These are phyloP conservation scores for Tenthredo livida DNA, from an alignment of 2,888 invertebrate species.

Conservation along the genomic window DNA sequence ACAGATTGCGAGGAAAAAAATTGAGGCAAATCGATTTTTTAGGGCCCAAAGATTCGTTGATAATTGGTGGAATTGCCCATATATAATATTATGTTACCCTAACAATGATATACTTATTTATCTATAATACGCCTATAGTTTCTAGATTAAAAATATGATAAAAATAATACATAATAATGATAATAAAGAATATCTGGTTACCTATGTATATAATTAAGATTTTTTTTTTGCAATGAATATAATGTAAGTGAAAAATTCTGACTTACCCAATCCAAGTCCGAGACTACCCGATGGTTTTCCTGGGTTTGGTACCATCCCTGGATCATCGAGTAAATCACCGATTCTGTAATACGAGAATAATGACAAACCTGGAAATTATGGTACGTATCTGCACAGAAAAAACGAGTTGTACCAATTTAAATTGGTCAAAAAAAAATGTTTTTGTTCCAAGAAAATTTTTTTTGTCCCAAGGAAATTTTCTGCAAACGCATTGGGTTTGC, in stretches of 20 bases:
- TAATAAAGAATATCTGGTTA: neutral
- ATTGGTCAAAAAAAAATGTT: too few species aligned
- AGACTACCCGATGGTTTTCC: conserved; percentile 74
- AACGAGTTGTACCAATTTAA: too few species aligned
- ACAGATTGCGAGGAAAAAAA: too few species aligned
- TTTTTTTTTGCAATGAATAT: too few species aligned
- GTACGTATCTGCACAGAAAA: too few species aligned
- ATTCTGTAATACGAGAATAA: conserved; percentile 79
- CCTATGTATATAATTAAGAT: neutral
- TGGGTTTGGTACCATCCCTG: conserved; percentile 73
- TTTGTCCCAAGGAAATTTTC: too few species aligned
- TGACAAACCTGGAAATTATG: conserved; percentile 23
- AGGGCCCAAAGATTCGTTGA: too few species aligned
- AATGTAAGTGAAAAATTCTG: conserved; percentile 51
- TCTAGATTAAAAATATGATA: neutral
- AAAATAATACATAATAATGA: neutral
- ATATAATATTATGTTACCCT: too few species aligned
- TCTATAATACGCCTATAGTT: neutral
- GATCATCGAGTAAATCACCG: conserved; percentile 86
- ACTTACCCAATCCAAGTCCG: conserved; percentile 83
- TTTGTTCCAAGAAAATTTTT: too few species aligned
- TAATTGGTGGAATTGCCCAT: too few species aligned
- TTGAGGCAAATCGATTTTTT: too few species aligned
- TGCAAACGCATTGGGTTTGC: too few species aligned
- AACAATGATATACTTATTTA: neutral